Base-by-base conservation (phyloP, 92 coral and sea anemone species). In the Heteractis magnifica region DNA sequence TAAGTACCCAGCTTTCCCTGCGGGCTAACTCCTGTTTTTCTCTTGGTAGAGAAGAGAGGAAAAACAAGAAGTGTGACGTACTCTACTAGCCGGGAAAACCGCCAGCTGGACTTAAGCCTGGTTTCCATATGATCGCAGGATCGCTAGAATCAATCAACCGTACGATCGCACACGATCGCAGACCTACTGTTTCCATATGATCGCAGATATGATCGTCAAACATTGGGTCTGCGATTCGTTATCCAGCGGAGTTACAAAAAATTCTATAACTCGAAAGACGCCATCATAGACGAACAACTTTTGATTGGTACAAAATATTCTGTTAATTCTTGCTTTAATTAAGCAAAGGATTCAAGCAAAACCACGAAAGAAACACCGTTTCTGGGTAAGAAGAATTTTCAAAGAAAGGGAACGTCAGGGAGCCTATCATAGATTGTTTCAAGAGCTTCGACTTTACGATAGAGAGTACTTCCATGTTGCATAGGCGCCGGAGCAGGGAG, bases 61-160 rank as follows among this genome's bases (percentile, higher is more conserved):
- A 26, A 26, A 26, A 26, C 34, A 26, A 26, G 34, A 26, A 26
- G 34, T 26, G 34, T 26, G 34, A 26, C 34, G 34, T 26, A 26
- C 34, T n/a, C n/a, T n/a, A n/a, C n/a, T n/a, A n/a, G n/a, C n/a
- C n/a, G n/a, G n/a, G n/a, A n/a, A n/a, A n/a, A n/a, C n/a, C n/a
- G n/a, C 34, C 34, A 26, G 34, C 34, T 26, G 34, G 34, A 26
- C 34, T 26, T 26, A 26, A 26, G 34, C n/a, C n/a, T 59, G 3
- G 65, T 59, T 59, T 59, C 14, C n/a, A 59, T 59, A 59, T 59
- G 18, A 59, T 59, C 65, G 65, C 65, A 59, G 65, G 65, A 59
- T 10, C 16, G n/a, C 18, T 4, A 15, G 14, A 59, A 59, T 59
- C 65, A 59, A 59, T 59, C 65, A 59, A 59, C 65, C 18, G 4